Evolutionary conservation across 2,888 invertebrate genomes (phyloP).

Genomic region (Gibbula magus): DNA sequence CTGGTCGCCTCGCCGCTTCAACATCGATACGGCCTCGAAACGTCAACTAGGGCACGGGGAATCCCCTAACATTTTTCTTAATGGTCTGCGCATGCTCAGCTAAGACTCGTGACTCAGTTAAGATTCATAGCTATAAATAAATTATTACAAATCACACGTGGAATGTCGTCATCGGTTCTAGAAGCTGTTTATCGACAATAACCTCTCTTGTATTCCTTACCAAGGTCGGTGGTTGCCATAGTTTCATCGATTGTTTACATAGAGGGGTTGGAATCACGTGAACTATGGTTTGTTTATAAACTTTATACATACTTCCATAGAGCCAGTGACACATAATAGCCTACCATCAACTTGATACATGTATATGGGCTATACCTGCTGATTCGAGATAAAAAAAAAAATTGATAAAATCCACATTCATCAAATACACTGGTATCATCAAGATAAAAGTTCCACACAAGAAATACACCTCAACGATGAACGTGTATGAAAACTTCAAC

Average conservation of each 20-base stretch:
- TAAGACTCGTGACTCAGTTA: not conserved
- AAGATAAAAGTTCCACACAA: no score
- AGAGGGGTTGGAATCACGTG: no score
- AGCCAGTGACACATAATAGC: no score
- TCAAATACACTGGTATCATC: not conserved
- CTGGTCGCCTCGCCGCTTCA: no score
- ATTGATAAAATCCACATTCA: not conserved
- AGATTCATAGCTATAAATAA: slow-evolving; percentile 1
- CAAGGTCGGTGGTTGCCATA: no score
- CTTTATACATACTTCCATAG: not conserved
- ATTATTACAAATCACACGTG: not conserved
- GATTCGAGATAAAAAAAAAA: not conserved
- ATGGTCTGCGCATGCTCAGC: not conserved
- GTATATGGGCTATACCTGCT: not conserved
- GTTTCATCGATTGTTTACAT: no score
- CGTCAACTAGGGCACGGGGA: not conserved
- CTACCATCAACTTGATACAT: not conserved
- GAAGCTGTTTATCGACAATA: no score
- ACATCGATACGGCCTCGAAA: no score
- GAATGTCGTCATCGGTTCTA: not conserved
- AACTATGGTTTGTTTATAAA: not conserved
- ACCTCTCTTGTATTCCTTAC: no score
- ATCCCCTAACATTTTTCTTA: not conserved
- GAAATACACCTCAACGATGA: no score
- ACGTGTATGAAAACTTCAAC: no score